phyloP scores from a whole-genome alignment of 2,888 invertebrate species.

The Therioaphis trifolii region DNA sequence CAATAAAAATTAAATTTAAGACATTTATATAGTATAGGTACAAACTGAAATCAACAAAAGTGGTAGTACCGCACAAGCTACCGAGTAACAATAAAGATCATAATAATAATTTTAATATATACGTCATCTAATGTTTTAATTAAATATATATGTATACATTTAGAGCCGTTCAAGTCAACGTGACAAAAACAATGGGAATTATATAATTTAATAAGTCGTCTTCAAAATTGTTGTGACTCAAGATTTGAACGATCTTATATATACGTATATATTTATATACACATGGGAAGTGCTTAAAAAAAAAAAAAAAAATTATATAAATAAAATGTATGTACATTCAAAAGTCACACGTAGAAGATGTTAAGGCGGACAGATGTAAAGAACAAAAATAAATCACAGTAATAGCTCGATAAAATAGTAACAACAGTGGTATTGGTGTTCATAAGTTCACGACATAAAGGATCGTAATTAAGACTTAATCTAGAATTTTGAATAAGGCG shows the following conservation, averaged over 20 bases:
- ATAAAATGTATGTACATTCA: conserved; percentile 40
- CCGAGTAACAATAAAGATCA: conserved; percentile 10
- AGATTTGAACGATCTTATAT: not conserved
- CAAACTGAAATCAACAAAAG: conserved; percentile 17
- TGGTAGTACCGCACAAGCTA: not conserved
- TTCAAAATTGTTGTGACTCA: not conserved
- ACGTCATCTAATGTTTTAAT: conserved; percentile 4
- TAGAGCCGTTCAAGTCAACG: not conserved
- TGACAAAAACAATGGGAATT: not conserved
- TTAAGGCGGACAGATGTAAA: conserved; percentile 32
- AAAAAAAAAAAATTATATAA: conserved; percentile 8
- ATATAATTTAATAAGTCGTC: not conserved
- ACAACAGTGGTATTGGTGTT: conserved; percentile 62
- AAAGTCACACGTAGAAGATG: not conserved
- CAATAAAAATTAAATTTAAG: conserved; percentile 31
- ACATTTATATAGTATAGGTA: not conserved
- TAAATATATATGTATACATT: not conserved
- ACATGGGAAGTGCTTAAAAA: conserved; percentile 13
- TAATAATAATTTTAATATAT: conserved; percentile 2
- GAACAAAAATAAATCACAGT: conserved; percentile 60
- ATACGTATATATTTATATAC: not conserved
- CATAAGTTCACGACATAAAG: conserved; percentile 51
- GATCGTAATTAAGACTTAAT: conserved; percentile 55
- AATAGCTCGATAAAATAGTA: conserved; percentile 61
- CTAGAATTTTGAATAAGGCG: conserved; percentile 53